phyloP scores from a whole-genome alignment of 2,797 vertebrate species.

The Cheirogaleus major region DNA sequence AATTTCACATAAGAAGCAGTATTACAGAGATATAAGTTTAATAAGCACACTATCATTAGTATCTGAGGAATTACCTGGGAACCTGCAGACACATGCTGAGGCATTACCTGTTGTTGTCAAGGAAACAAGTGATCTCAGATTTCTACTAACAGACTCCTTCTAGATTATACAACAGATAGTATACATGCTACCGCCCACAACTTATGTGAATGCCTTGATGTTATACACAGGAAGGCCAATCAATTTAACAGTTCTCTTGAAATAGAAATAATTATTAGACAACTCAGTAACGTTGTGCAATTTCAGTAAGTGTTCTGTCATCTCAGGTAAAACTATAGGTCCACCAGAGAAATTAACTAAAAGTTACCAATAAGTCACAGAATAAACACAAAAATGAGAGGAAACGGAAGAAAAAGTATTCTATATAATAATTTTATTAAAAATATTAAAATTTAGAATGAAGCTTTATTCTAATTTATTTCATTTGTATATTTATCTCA shows the following conservation, averaged over 20 bases:
- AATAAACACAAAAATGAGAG: not conserved
- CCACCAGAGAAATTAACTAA: not conserved
- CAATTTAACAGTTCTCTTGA: not conserved
- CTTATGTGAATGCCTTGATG: not conserved
- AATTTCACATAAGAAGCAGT: not conserved
- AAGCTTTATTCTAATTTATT: not conserved
- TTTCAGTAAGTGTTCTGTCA: not conserved
- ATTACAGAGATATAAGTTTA: constrained; percentile 29
- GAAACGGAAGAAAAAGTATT: not conserved
- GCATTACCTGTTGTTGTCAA: constrained; percentile 61
- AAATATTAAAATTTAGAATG: not conserved
- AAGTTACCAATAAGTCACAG: not conserved
- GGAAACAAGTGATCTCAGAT: constrained; percentile 13
- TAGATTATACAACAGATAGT: not conserved
- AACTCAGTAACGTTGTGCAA: not conserved
- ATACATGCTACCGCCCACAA: not conserved
- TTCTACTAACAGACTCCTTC: not conserved
- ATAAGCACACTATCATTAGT: constrained; percentile 11
- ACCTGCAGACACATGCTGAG: not conserved
- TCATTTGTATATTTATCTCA: not conserved
- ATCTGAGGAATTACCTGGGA: constrained; percentile 18
- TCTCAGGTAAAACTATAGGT: not conserved
- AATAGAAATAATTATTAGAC: constrained; percentile 3
- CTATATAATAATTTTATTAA: not conserved
- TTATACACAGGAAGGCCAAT: not conserved